phyloP scores from a whole-genome alignment of 1,140 invertebrate species.

The Trissolcus basalis region DNA sequence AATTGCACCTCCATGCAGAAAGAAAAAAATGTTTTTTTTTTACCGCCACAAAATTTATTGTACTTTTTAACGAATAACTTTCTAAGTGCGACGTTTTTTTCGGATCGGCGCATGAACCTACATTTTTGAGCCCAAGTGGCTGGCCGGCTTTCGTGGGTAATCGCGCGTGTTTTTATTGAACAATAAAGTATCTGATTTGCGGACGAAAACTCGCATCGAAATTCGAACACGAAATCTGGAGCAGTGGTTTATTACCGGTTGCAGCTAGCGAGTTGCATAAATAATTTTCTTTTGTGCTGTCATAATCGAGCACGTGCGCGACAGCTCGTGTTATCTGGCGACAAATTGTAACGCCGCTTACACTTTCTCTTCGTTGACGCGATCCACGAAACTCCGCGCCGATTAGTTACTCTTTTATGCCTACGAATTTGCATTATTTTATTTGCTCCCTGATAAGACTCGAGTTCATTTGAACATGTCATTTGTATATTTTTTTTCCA shows the following conservation, averaged over 20 bases:
- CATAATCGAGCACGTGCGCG: conserved; percentile 38
- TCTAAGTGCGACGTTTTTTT: too few species aligned
- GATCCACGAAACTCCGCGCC: conserved; percentile 20
- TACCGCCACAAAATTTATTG: too few species aligned
- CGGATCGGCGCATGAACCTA: too few species aligned
- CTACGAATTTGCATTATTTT: neutral
- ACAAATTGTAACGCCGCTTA: conserved; percentile 38
- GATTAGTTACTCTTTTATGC: conserved; percentile 17
- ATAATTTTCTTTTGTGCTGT: conserved; percentile 17
- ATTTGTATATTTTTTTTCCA: too few species aligned
- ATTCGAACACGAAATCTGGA: conserved; percentile 33
- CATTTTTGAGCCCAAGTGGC: too few species aligned
- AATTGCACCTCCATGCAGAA: too few species aligned
- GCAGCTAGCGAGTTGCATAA: conserved; percentile 33
- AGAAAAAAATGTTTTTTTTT: too few species aligned
- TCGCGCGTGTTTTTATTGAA: conserved; percentile 42
- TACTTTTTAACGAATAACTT: too few species aligned
- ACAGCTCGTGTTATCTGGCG: conserved; percentile 43
- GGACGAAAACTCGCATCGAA: conserved; percentile 21
- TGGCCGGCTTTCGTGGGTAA: conserved; percentile 21
- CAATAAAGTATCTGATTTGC: conserved; percentile 45
- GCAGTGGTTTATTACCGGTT: conserved; percentile 27
- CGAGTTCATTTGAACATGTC: neutral
- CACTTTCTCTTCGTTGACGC: conserved; percentile 43
- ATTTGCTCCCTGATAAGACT: neutral